Conservation (phyloP, 2,888 invertebrate genomes). For the Leuctra nigra region DNA sequence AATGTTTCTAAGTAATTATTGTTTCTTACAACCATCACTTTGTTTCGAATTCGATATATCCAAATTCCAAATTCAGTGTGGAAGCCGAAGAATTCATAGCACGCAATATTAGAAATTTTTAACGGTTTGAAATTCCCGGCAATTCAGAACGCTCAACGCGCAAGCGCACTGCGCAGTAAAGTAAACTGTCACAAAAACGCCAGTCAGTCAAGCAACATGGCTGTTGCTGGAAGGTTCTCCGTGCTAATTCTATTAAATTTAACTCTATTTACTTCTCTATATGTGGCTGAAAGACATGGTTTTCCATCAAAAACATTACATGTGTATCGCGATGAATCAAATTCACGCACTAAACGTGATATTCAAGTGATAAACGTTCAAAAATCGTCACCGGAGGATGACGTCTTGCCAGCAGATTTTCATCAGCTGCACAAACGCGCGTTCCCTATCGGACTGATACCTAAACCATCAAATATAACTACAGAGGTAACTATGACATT, state of each 20-base stretch:
- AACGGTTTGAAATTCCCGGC: too few relatives aligned
- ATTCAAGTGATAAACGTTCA: conserved; percentile 3
- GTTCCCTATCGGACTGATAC: too few relatives aligned
- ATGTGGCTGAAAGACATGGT: conserved; percentile 21
- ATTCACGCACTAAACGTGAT: neutral
- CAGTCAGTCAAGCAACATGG: conserved; percentile 23
- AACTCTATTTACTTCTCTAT: conserved; percentile 2
- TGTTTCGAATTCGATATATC: too few relatives aligned
- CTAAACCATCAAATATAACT: conserved; percentile 5
- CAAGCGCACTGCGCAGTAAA: neutral
- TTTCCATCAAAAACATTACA: conserved; percentile 22
- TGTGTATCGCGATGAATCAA: conserved; percentile 12
- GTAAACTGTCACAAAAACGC: neutral
- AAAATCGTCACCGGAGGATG: neutral
- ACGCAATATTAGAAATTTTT: too few relatives aligned
- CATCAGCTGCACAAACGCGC: too few relatives aligned
- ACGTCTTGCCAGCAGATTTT: too few relatives aligned
- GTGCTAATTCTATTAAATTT: conserved; percentile 1
- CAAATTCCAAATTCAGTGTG: too few relatives aligned
- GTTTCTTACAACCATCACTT: too few relatives aligned
- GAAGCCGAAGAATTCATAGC: too few relatives aligned
- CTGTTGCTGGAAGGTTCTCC: conserved; percentile 9
- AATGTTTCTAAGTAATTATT: too few relatives aligned
- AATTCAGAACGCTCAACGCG: neutral
- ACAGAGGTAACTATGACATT: too few relatives aligned